A percentile compares a stretch with the other conserved stretches of the same genome.
Conservation (phyloP, 2,113 vertebrate genomes). For the Hydropotes inermis region DNA sequence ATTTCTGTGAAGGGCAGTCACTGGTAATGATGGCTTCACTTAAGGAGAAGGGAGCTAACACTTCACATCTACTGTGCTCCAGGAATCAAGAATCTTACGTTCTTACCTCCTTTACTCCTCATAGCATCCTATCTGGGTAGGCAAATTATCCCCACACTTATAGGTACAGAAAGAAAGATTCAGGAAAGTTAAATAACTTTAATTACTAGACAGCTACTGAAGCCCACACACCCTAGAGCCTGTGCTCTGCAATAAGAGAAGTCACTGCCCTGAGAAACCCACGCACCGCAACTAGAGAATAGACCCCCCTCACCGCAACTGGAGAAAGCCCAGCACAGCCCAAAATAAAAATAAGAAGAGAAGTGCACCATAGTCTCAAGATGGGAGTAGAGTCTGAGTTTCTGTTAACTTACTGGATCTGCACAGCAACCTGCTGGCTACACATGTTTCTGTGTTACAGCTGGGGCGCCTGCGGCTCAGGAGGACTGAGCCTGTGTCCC, state of each 20-base stretch:
- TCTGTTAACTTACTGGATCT: not conserved
- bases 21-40: not conserved
- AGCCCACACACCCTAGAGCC: not conserved
- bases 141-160: not conserved
- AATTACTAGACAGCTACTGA: not conserved
- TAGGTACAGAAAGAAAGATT: not conserved
- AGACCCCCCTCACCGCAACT: not conserved
- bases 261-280: not conserved
- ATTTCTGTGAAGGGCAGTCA: not conserved
- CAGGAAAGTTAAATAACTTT: not conserved
- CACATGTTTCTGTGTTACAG: not conserved
- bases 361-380: not conserved
- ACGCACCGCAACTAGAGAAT: not conserved
- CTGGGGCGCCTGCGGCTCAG: not conserved
- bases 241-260: not conserved
- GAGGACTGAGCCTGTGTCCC: not conserved
- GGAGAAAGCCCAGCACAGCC: not conserved
- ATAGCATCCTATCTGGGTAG: not conserved
- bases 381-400: not conserved
- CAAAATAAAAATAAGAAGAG: not conserved
- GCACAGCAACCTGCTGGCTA: not conserved
- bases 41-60: not conserved
- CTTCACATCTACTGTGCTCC: not conserved
- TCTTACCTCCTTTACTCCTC: not conserved
- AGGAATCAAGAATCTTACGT: not conserved